Evolutionary conservation across 1,140 invertebrate species (phyloP).

Genomic region (Drosophila insularis): DNA sequence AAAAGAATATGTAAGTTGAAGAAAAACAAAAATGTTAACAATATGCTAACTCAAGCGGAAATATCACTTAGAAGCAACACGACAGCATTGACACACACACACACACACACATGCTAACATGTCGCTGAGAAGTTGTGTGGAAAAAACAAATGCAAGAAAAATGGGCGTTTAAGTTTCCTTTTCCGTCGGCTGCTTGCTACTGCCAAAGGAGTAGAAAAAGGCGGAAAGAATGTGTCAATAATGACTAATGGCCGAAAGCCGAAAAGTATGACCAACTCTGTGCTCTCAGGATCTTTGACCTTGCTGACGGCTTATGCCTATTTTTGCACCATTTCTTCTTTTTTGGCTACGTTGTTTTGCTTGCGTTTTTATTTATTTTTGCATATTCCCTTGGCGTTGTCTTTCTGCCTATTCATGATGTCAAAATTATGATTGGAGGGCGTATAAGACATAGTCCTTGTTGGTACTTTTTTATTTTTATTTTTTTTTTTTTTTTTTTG

Average conservation of each 20-base stretch:
- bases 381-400: slow-evolving; percentile 42
- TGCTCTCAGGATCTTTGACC: slow-evolving; percentile 16
- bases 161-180: slow-evolving; percentile 21
- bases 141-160: slow-evolving; percentile 20
- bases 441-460: not conserved
- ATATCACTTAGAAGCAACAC: slow-evolving; percentile 56
- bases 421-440: slow-evolving; percentile 52
- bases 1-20: slow-evolving; percentile 3
- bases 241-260: slow-evolving; percentile 69
- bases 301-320: slow-evolving; percentile 15
- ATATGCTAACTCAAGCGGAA: slow-evolving; percentile 64
- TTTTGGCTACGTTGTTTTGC: not conserved
- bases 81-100: slow-evolving; percentile 19
- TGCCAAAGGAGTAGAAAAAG: slow-evolving; percentile 47
- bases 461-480: slow-evolving; percentile 33
- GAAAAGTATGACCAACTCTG: slow-evolving; percentile 24
- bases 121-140: not conserved
- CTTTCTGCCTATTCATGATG: slow-evolving; percentile 46
- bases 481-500: no score
- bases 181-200: slow-evolving; percentile 3
- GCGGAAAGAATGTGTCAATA: slow-evolving; percentile 78
- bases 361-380: slow-evolving; percentile 63
- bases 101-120: not conserved
- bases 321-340: not conserved
- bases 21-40: slow-evolving; percentile 58